Base-by-base conservation (phyloP, 30 jellyfish, hydroid and myxozoan genomes). In the Pseudorhiza aurosa region DNA sequence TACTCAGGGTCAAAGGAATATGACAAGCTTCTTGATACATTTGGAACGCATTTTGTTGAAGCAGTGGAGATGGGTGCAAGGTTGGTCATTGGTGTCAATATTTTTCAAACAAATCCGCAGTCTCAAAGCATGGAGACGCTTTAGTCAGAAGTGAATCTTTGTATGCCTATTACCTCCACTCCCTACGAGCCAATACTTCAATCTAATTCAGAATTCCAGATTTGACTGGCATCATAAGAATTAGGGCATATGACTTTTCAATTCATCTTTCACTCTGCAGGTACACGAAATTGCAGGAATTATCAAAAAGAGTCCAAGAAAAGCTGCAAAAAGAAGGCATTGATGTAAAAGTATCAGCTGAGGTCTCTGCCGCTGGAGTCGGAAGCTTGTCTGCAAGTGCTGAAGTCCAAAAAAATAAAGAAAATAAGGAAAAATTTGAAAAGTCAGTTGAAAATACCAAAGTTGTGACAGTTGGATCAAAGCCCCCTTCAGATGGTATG, bases 401-500 rank as follows among this genome's bases (percentile, higher is more conserved):
- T 9, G 59, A 36, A 8, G 25, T 45, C 32, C 30, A 45, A 47
- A 27, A 6, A 1, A 19, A 19, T 45, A 3, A 22, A 17, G 25
- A 25, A 14, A 25, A 28, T 17, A 29, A 9, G 9, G 59, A 72
- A 25, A 22, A 12, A 28, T 72, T 45, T 72, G 85, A 36, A 4
- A 24, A 22, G 10, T 62, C 80, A 2, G 87, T 68, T 28, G 86
- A 68, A 39, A 68, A 29, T 8, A 58, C 75, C 4, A 32, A 47
- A 57, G 9, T 22, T 51, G 63, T 42, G 8, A 25, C 86, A 2
- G 45, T 82, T 68, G 94, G 94, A 1, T 82, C 94, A 9, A 82
- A 29, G 11, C 87, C 86, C 14, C 94, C 94, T 5, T 14, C 63
- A 26, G 86, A 82, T 58, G 91, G 91, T 79, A 63, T 19, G 75